A percentile compares a stretch with the other conserved stretches of the same genome.
Conservation (phyloP, 2,888 invertebrate species). For the Lamellibrachia satsuma region DNA sequence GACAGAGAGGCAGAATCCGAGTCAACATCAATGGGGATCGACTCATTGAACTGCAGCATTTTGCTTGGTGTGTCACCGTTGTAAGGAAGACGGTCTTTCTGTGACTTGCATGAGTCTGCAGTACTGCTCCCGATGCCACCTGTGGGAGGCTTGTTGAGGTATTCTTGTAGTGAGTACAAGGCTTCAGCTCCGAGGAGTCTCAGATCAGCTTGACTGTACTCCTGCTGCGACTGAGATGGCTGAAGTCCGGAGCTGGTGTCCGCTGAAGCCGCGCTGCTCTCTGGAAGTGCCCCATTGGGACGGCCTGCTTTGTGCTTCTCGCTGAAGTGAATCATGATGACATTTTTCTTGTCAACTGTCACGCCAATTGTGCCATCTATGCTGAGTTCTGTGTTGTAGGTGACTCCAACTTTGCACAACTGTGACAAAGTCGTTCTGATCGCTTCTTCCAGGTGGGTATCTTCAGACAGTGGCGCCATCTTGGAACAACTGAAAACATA, state of each 20-base stretch:
- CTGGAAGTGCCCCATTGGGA: neutral
- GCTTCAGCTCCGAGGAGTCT: neutral
- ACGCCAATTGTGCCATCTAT: conserved; percentile 40
- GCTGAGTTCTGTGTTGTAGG: conserved; percentile 34
- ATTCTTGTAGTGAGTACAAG: neutral
- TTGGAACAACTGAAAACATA: neutral
- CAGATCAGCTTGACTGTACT: neutral
- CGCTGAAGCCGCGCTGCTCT: neutral
- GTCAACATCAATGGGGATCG: conserved; percentile 31
- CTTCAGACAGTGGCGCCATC: conserved; percentile 17
- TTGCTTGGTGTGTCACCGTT: neutral
- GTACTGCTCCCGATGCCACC: neutral
- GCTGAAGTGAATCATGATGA: conserved; percentile 35
- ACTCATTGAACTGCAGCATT: conserved; percentile 24
- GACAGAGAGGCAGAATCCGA: conserved; percentile 31
- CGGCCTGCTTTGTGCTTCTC: neutral
- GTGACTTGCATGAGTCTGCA: conserved; percentile 17
- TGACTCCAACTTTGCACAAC: conserved; percentile 35
- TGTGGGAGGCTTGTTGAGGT: conserved; percentile 17
- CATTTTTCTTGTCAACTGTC: conserved; percentile 36
- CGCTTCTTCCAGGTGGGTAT: conserved; percentile 31
- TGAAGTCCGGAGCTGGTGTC: neutral
- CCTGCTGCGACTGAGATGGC: neutral
- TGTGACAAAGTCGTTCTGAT: conserved; percentile 36
- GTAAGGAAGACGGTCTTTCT: neutral